Percentiles rank a stretch among this genome's conserved stretches.
Evolutionary conservation across 2,797 vertebrate genomes (phyloP).

Genomic region (Catharus ustulatus): DNA sequence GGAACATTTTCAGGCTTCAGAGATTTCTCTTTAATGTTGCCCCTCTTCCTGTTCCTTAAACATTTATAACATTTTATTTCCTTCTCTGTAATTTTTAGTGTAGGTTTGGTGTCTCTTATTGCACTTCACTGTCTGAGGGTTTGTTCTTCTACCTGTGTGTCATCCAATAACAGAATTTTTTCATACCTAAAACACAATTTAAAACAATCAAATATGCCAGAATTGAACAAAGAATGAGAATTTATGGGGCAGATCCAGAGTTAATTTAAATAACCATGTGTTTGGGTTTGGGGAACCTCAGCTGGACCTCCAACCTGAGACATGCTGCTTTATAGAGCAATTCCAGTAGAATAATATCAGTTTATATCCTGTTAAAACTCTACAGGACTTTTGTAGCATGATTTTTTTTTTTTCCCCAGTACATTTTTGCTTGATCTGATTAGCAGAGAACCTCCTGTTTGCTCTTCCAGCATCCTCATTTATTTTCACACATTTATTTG

Average conservation of each 20-base stretch:
- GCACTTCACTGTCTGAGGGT: background rate
- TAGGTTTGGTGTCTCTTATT: background rate
- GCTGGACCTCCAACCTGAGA: background rate
- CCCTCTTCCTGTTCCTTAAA: background rate
- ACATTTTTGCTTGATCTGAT: background rate
- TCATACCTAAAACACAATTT: background rate
- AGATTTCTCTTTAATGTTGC: background rate
- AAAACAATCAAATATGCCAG: background rate
- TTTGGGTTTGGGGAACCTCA: background rate
- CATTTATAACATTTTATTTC: background rate
- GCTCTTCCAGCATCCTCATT: background rate
- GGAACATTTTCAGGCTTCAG: background rate
- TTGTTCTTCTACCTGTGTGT: background rate
- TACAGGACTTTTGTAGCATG: background rate
- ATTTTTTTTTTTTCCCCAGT: background rate
- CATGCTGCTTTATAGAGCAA: background rate
- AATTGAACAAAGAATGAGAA: background rate
- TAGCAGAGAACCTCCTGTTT: slow-evolving; percentile 17
- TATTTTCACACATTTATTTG: slow-evolving; percentile 35
- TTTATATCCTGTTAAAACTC: background rate
- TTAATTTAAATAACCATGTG: background rate
- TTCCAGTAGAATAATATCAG: background rate
- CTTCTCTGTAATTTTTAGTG: background rate
- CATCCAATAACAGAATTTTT: background rate
- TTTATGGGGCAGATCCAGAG: background rate